These are phyloP conservation scores for Simalia tracyae DNA, from an alignment of 2,797 vertebrate species.

Conservation along the genomic window DNA sequence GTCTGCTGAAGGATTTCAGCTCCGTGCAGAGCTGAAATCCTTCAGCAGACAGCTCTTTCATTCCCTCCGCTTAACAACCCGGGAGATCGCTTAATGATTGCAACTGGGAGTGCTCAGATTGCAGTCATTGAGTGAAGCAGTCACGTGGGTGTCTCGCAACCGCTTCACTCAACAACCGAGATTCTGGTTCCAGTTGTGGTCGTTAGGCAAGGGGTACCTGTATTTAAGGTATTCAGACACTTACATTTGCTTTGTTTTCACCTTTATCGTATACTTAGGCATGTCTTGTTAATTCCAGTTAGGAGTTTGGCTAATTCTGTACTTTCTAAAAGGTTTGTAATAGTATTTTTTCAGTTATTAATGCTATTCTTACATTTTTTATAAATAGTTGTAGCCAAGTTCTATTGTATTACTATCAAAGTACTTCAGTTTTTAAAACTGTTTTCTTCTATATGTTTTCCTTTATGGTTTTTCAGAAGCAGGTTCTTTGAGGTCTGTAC, in stretches of 20 bases:
- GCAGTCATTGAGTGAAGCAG: too few species aligned
- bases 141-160: too few species aligned
- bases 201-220: too few species aligned
- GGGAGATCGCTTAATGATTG: too few species aligned
- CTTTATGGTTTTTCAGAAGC: slow-evolving; percentile 78
- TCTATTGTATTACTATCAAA: background rate
- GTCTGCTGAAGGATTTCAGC: too few species aligned
- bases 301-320: slow-evolving; percentile 12
- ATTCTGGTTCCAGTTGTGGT: too few species aligned
- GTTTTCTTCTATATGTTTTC: background rate
- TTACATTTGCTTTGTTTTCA: background rate
- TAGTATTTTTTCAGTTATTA: background rate
- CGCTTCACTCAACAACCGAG: too few species aligned
- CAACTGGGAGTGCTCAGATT: too few species aligned
- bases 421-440: background rate
- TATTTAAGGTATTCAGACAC: too few species aligned
- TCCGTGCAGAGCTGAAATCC: too few species aligned
- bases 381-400: background rate
- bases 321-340: slow-evolving; percentile 2
- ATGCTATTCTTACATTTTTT: background rate
- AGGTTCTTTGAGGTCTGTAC: slow-evolving; percentile 89
- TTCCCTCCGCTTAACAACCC: too few species aligned
- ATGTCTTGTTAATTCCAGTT: background rate
- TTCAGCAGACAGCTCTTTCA: too few species aligned
- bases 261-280: background rate